These are phyloP conservation scores for Triplophysa dalaica DNA, from an alignment of 2,113 vertebrate species.

Conservation along the genomic window DNA sequence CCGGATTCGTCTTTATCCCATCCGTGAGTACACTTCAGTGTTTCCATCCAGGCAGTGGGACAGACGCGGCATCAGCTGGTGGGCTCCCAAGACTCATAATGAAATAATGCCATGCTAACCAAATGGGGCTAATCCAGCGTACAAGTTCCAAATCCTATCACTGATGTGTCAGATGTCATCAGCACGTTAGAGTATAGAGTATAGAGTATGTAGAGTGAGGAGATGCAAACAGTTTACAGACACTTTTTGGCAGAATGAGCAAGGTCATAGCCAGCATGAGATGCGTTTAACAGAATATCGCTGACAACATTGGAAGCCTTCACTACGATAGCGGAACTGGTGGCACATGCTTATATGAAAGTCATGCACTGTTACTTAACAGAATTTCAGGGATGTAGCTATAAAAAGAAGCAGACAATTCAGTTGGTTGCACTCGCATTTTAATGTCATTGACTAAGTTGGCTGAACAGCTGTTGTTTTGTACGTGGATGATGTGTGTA, in stretches of 20 bases:
- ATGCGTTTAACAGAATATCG: slow-evolving; percentile 37
- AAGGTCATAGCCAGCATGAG: slow-evolving; percentile 48
- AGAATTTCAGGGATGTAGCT: neutral
- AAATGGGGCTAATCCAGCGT: slow-evolving; percentile 59
- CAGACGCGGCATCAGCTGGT: slow-evolving; percentile 54
- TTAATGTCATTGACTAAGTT: neutral
- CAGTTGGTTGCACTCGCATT: slow-evolving; percentile 12
- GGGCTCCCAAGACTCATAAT: slow-evolving; percentile 53
- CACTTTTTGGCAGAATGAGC: slow-evolving; percentile 20
- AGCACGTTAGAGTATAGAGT: slow-evolving; percentile 47
- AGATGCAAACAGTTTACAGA: slow-evolving; percentile 53
- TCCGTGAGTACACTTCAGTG: slow-evolving; percentile 6
- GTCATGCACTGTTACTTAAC: neutral
- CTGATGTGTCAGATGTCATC: slow-evolving; percentile 58
- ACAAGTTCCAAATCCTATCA: slow-evolving; percentile 56
- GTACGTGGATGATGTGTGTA: neutral
- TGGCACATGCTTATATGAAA: slow-evolving; percentile 1
- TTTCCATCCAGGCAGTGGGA: slow-evolving; percentile 27
- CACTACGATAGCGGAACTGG: slow-evolving; percentile 11
- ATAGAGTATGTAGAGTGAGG: slow-evolving; percentile 49
- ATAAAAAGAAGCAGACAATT: slow-evolving; percentile 8
- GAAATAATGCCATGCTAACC: slow-evolving; percentile 56
- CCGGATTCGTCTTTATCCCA: neutral
- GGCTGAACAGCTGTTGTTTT: neutral
- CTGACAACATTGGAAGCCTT: slow-evolving; percentile 50